phyloP scores from a whole-genome alignment of 2,797 vertebrate genomes.

The Rhinoraja longicauda region DNA sequence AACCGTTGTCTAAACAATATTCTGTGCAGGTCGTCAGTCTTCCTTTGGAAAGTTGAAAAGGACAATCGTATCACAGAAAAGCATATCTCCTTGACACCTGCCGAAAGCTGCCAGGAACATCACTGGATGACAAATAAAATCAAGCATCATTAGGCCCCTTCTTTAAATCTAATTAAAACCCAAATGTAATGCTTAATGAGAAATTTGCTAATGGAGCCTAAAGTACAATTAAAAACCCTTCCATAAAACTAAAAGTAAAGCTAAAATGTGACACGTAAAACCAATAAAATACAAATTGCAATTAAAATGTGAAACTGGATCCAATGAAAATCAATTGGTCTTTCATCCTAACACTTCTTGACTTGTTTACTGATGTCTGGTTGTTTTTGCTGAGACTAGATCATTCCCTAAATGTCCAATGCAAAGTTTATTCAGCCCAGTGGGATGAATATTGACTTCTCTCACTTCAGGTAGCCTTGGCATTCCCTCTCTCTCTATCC shows the following conservation, averaged over 20 bases:
- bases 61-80: not conserved
- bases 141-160: not conserved
- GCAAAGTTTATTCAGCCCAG: not conserved
- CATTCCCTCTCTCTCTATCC: no score
- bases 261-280: not conserved
- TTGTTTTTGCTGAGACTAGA: not conserved
- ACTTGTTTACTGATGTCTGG: not conserved
- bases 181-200: not conserved
- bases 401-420: not conserved
- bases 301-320: conserved; percentile 1
- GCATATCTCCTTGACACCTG: not conserved
- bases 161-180: conserved; percentile 14
- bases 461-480: no score
- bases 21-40: not conserved
- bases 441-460: no score
- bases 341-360: not conserved
- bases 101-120: not conserved
- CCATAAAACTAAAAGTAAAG: not conserved
- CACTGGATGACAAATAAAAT: not conserved
- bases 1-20: not conserved
- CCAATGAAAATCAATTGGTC: not conserved
- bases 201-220: not conserved
- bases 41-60: not conserved
- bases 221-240: conserved; percentile 2
- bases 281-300: not conserved